Evolutionary conservation across 2,113 vertebrate species (phyloP).

Genomic region (Notarius lentiginosus): DNA sequence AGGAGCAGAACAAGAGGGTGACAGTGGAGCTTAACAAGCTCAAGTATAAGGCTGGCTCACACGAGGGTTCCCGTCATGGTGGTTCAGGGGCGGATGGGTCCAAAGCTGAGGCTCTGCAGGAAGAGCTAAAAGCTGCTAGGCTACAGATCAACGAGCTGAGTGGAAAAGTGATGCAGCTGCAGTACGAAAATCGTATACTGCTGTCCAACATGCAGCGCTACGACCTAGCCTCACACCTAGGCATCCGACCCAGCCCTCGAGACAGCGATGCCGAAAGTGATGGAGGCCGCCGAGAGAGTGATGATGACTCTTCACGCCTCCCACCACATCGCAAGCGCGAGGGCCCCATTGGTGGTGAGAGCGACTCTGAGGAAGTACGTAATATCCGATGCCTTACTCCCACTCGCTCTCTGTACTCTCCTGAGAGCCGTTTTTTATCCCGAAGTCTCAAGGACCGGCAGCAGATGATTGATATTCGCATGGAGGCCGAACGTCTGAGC

Average conservation of each 20-base stretch:
- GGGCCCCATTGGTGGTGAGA: slow-evolving; percentile 93
- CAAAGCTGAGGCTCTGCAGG: slow-evolving; percentile 88
- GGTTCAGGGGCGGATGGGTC: slow-evolving; percentile 71
- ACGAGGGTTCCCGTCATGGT: slow-evolving; percentile 82
- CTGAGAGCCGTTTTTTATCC: slow-evolving; percentile 84
- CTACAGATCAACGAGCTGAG: slow-evolving; percentile 97
- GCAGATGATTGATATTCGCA: slow-evolving; percentile 96
- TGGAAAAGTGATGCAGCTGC: slow-evolving; percentile 97
- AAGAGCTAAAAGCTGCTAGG: slow-evolving; percentile 92
- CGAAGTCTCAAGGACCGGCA: slow-evolving; percentile 93
- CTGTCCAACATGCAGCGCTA: slow-evolving; percentile 99
- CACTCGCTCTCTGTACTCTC: slow-evolving; percentile 86
- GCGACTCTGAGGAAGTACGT: slow-evolving; percentile 93
- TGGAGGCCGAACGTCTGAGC: slow-evolving; percentile 91
- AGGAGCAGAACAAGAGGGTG: slow-evolving; percentile 95
- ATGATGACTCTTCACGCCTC: slow-evolving; percentile 86
- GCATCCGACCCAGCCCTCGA: slow-evolving; percentile 88
- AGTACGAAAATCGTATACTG: slow-evolving; percentile 96
- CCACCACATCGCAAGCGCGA: slow-evolving; percentile 95
- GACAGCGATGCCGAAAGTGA: slow-evolving; percentile 96
- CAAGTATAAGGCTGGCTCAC: slow-evolving; percentile 88
- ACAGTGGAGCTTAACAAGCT: slow-evolving; percentile 93
- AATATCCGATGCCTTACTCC: slow-evolving; percentile 95
- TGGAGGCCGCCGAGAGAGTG: slow-evolving; percentile 85
- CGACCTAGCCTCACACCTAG: slow-evolving; percentile 93